These are phyloP conservation scores for Silvanus unidentatus DNA, from an alignment of 2,888 invertebrate species.

Conservation along the genomic window DNA sequence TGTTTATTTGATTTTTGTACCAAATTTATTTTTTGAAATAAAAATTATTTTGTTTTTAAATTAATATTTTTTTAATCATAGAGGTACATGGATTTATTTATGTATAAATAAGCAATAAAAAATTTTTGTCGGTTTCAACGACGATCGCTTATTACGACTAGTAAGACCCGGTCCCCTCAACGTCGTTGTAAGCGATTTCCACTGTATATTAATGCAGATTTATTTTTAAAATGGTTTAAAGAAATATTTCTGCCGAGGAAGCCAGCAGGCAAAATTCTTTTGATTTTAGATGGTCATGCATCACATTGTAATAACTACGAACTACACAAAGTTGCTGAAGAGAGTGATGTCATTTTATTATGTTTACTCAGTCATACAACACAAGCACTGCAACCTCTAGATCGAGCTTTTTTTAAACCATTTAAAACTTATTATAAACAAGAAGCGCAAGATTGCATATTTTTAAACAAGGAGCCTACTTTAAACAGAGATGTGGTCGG, in stretches of 20 bases:
- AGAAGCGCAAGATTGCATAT: constrained; percentile 7
- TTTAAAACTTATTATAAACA: constrained; percentile 24
- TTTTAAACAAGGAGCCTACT: constrained; percentile 6
- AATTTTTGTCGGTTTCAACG: too few relatives aligned
- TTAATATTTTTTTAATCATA: too few relatives aligned
- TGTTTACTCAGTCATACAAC: constrained; percentile 31
- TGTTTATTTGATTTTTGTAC: too few relatives aligned
- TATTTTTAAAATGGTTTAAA: constrained; percentile 17
- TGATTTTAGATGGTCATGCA: constrained; percentile 33
- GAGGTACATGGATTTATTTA: too few relatives aligned
- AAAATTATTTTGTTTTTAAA: too few relatives aligned
- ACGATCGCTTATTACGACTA: too few relatives aligned
- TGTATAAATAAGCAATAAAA: too few relatives aligned
- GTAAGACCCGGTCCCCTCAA: too few relatives aligned
- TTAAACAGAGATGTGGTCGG: constrained; percentile 12
- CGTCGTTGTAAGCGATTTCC: too few relatives aligned
- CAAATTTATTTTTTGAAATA: too few relatives aligned
- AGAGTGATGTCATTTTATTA: constrained; percentile 27
- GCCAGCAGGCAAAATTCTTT: constrained; percentile 25
- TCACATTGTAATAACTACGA: constrained; percentile 22
- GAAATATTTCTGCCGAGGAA: constrained; percentile 29
- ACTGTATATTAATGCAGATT: constrained; percentile 17
- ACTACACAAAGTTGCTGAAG: constrained; percentile 16
- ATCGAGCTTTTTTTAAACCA: constrained; percentile 28
- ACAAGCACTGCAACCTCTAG: constrained; percentile 30